Evolutionary conservation across 2,888 invertebrate genomes (phyloP), one percentile per base, ranked within the genome.

Genomic region (Caenorhabditis macrosperma): DNA sequence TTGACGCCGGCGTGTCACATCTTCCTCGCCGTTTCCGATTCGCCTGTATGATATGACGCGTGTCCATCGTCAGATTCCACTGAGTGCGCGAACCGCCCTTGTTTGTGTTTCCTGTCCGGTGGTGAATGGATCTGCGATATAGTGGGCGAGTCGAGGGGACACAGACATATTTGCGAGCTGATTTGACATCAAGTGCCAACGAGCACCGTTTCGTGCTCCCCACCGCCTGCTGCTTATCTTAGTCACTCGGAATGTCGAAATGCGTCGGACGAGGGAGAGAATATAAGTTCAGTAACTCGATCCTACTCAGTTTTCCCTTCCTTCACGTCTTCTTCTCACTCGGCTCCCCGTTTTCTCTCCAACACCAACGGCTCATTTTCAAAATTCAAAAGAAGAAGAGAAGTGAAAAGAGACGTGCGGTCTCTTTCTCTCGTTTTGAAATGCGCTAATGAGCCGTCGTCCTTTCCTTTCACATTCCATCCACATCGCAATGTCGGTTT

Each of bases 151-250:
- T 54, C 48, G 20, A 10, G 46, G 71, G 50, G 61, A 59, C 71
- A 9, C 10, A 50, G 71, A 55, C 55, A 7, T 71, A 50, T 72
- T 63, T 63, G 72, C 63, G 72, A 57, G 55, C 71, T 72, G 72
- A 72, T 72, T 72, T 72, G 72, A 72, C 72, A 72, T 72, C 63
- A 72, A 72, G 72, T 72, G 72, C 71, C 71, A 71, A 71, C 52
- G 55, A 71, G 71, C 71, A 71, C 54, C 35, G 60, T 71, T 71
- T 61, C 24, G 71, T 46, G 54, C 52, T 54, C 52, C 17, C 35
- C 44, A 20, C 63, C 22, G 30, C 48, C 60, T 17, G 30, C 38
- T 33, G 60, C 38, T 38, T 38, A 38, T 38, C 38, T 38, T 46
- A 71, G 52, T 60, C 69, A 68, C 59, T 10, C 12, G 10, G 26